Base-by-base conservation (phyloP, 2,113 vertebrate species). In the Scomber colias region DNA sequence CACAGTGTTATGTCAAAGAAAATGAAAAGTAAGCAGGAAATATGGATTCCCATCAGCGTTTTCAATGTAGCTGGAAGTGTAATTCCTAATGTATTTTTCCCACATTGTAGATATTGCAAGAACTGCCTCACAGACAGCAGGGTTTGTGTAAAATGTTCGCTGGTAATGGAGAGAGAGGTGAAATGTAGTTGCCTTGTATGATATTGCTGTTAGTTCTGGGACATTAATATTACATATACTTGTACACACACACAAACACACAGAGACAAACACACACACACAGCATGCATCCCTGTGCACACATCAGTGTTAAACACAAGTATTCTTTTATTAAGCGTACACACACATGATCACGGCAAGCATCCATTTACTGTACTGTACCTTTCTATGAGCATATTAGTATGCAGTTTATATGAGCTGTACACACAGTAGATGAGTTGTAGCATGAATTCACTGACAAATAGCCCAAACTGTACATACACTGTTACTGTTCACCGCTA, bases 21-120 rank as follows among this genome's bases (percentile, higher is more conserved):
- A 89, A 86, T 82, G 81, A 89, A 75, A 84, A 77, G 78, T 86
- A 84, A 83, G 81, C 86, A 88, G 70, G 77, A 86, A 87, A 83
- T 89, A 82, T 87, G 83, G 81, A 81, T 89, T 85, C 75, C 80
- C 86, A 89, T 90, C 87, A 88, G 87, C 84, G 67, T 75, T 85
- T 82, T 85, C 44, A 65, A 0, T 80, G 59, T 76, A 76, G 85
- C 63, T 77, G 49, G 65, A 77, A 68, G 83, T 89, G 74, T 85
- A 77, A 68, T 81, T 89, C 85, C 75, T 86, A 77, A 84, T 88
- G 79, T 80, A 62, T 85, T 87, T 86, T 67, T 57, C 31, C 72
- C 75, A 51, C 83, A 65, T 77, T 24, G 66, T 40, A 68, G 63
- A 71, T 77, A 81, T 60, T 64, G 73, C 76, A 86, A 78, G 56